These are phyloP conservation scores for Phaenicophaeus curvirostris DNA, from an alignment of 2,797 vertebrate species.

Conservation along the genomic window DNA sequence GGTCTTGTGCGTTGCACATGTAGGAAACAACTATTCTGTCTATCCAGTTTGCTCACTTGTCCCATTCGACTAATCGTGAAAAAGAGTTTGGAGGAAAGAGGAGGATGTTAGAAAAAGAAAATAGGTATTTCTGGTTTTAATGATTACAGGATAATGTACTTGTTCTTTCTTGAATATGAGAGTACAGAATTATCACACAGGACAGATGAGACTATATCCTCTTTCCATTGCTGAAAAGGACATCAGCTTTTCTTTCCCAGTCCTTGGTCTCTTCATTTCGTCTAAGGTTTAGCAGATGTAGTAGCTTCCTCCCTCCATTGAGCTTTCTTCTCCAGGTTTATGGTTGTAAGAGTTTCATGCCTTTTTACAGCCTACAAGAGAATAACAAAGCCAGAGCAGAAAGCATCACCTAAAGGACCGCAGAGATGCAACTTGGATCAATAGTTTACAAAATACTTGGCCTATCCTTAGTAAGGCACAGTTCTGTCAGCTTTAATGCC, in stretches of 20 bases:
- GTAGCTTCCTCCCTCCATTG: slow-evolving; percentile 80
- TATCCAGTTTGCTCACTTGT: neutral
- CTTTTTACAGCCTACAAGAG: slow-evolving; percentile 78
- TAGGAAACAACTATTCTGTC: neutral
- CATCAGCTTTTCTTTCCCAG: neutral
- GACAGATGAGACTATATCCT: neutral
- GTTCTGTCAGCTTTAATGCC: neutral
- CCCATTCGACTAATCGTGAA: neutral
- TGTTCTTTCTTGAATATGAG: neutral
- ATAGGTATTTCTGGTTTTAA: neutral
- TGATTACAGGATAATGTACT: neutral
- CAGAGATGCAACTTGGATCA: neutral
- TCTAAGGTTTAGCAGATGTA: slow-evolving; percentile 34
- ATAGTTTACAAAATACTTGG: neutral
- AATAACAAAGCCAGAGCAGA: neutral
- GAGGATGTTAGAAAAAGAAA: neutral
- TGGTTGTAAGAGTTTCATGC: slow-evolving; percentile 78
- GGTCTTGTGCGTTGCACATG: neutral
- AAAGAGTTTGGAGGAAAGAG: neutral
- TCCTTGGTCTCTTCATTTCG: neutral
- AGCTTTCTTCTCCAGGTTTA: slow-evolving; percentile 90
- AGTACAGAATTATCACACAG: neutral
- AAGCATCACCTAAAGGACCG: neutral
- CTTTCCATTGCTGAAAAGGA: neutral
- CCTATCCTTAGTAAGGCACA: neutral